Conservation (phyloP, 1,140 invertebrate species). For the Delia radicum region DNA sequence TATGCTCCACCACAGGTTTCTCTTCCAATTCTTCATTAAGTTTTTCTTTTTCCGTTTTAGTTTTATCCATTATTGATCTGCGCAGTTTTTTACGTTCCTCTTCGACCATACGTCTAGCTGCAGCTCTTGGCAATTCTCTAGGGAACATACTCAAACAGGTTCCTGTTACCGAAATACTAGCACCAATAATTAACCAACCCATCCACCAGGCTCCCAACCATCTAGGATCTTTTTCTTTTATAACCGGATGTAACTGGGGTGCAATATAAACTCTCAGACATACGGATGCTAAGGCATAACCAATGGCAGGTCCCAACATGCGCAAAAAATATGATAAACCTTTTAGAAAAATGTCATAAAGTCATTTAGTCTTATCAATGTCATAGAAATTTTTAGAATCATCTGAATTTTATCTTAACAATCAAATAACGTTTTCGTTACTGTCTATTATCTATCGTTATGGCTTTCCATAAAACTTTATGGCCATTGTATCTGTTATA, state of each 20-base stretch:
- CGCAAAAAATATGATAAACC: constrained; percentile 70
- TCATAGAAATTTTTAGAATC: neutral
- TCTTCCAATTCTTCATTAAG: constrained; percentile 36
- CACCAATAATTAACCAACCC: constrained; percentile 73
- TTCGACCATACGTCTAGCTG: constrained; percentile 59
- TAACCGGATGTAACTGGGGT: constrained; percentile 67
- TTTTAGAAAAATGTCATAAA: constrained; percentile 39
- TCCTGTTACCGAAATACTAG: constrained; percentile 64
- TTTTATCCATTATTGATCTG: constrained; percentile 22
- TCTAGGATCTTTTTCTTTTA: constrained; percentile 68
- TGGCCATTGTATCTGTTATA: neutral
- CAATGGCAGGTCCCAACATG: constrained; percentile 71
- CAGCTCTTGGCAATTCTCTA: constrained; percentile 64
- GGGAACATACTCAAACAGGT: constrained; percentile 68
- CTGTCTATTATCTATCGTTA: neutral
- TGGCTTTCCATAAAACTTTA: neutral
- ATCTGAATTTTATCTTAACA: neutral
- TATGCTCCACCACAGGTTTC: constrained; percentile 34
- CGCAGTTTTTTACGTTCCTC: constrained; percentile 40
- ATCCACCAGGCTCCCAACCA: constrained; percentile 81
- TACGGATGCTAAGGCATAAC: constrained; percentile 69
- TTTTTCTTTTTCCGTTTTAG: constrained; percentile 36
- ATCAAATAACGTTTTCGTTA: neutral
- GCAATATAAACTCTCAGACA: constrained; percentile 71
- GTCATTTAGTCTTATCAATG: neutral